A percentile compares a stretch with the other conserved stretches of the same genome.
These are phyloP conservation scores for Edolisoma coerulescens DNA, from an alignment of 2,113 vertebrate species.

Conservation along the genomic window DNA sequence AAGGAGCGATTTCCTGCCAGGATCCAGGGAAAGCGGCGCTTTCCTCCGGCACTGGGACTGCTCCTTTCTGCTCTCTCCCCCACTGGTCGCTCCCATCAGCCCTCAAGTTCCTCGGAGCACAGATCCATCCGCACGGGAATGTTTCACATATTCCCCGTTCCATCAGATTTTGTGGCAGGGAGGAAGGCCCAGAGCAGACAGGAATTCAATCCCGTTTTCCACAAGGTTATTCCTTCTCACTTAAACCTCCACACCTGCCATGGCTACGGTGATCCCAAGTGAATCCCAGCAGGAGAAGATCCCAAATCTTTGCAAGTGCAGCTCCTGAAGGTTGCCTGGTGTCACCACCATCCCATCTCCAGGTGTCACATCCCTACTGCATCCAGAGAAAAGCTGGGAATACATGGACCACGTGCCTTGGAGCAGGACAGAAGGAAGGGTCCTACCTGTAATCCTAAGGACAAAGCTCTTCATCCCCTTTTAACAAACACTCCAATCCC, in stretches of 20 bases:
- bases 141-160: not conserved
- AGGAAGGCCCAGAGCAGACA: not conserved
- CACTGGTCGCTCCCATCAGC: not conserved
- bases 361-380: not conserved
- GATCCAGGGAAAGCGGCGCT: not conserved
- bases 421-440: not conserved
- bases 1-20: constrained; percentile 34
- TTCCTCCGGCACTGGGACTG: not conserved
- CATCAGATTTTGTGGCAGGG: not conserved
- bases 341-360: not conserved
- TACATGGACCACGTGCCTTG: accelerated
- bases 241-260: not conserved
- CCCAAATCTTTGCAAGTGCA: not conserved
- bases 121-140: not conserved
- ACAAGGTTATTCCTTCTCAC: accelerated
- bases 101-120: not conserved
- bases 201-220: not conserved
- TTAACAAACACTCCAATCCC: accelerated
- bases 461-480: not conserved
- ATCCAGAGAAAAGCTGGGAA: not conserved
- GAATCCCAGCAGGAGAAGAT: not conserved
- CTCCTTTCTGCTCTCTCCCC: not conserved
- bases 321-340: not conserved
- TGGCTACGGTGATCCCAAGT: accelerated
- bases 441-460: not conserved